phyloP scores from a whole-genome alignment of 2,113 vertebrate species.

The Proteles cristata region DNA sequence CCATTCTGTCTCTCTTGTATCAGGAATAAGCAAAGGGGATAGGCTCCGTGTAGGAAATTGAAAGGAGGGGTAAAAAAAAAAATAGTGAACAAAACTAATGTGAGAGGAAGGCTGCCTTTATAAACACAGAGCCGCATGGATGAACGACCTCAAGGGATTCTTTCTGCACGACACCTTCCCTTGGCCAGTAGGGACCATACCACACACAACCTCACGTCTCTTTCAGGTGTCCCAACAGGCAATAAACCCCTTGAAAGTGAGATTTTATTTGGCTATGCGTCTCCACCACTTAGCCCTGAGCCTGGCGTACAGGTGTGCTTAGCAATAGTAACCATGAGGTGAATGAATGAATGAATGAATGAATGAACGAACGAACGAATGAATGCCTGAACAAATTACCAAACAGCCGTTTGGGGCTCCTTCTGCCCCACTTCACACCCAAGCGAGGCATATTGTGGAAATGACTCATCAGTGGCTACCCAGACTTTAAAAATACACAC shows the following conservation, averaged over 20 bases:
- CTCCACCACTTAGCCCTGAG: too few species aligned
- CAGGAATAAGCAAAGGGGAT: background rate
- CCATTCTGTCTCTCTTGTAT: background rate
- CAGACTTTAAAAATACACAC: constrained; percentile 1
- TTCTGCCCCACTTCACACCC: background rate
- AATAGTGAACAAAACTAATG: background rate
- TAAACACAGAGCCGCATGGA: accelerated
- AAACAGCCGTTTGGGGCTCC: background rate
- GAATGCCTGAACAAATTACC: background rate
- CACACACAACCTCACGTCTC: accelerated
- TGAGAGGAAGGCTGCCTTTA: background rate
- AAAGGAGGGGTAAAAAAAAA: background rate
- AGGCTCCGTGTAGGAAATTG: background rate
- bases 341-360: background rate
- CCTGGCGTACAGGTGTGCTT: accelerated
- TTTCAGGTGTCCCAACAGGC: accelerated
- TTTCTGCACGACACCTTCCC: background rate
- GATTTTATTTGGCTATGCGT: accelerated
- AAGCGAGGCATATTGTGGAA: background rate
- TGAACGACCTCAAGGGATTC: accelerated
- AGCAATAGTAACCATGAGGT: background rate
- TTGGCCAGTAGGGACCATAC: background rate
- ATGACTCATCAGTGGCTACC: constrained; percentile 6
- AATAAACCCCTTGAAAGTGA: background rate
- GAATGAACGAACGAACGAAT: background rate